Base-by-base conservation (phyloP, 2,888 invertebrate species). In the Elegia similella region DNA sequence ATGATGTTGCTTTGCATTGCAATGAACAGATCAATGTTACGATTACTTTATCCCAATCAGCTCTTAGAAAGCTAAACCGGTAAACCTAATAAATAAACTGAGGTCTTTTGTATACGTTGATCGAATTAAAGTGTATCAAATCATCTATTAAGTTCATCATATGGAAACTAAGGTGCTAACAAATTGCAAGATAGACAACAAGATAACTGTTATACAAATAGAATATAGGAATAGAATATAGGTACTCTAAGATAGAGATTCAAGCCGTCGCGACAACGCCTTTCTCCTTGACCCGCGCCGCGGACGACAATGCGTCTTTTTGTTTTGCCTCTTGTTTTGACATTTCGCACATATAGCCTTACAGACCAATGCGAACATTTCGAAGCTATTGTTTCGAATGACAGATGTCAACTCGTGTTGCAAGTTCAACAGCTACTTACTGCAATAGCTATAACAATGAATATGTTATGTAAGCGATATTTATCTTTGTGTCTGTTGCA, bases 251-350 rank as follows among this genome's bases (percentile, higher is more conserved):
- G 42, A 42, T 29, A 29, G 46, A 29, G 42, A 16, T 6, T 15
- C 17, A 23, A 55, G 38, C 17, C 46, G 44, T 30, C 32, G 60
- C 63, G 60, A 46, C 62, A 64, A 65, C 72, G 69, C 73, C 76
- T 73, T 71, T 82, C 81, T 79, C 82, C 82, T 86, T 84, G 83
- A 84, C 83, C 84, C 67, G 68, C 48, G 66, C 67, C 70, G 57
- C 59, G 63, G 62, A 62, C 64, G 64, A 62, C 62, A 65, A 67
- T 66, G 68, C 70, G 68, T 72, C 68, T 61, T 60, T 55, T 61
- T 17, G 62, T 61, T 64, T 62, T 66, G 63, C 60, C 16, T 67
- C 50, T 59, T 59, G 65, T 74, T 71, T 69, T 71, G 68, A 73
- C 67, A 63, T 62, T 59, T 62, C 55, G 30, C 60, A 61, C 55